Percentiles rank a stretch among this genome's conserved stretches.
These are phyloP conservation scores for Casuarius casuarius DNA, from an alignment of 2,113 vertebrate species.

Conservation along the genomic window DNA sequence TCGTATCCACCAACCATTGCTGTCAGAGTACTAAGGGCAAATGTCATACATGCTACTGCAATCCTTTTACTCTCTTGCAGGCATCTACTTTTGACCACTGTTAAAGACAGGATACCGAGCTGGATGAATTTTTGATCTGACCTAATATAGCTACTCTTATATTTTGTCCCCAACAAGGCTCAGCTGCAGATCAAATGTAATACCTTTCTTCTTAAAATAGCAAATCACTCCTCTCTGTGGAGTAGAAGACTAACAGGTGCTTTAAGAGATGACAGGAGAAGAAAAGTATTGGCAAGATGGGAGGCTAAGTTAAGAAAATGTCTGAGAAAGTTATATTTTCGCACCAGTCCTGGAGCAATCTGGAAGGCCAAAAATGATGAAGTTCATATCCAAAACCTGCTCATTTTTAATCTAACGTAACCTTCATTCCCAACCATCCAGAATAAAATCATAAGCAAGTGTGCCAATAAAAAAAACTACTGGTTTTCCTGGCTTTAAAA, in stretches of 20 bases:
- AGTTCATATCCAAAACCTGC: background rate
- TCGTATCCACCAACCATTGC: background rate
- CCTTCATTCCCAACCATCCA: background rate
- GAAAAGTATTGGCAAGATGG: background rate
- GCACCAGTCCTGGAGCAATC: background rate
- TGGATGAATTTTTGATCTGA: background rate
- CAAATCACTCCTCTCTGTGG: background rate
- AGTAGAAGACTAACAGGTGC: background rate
- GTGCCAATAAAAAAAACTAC: background rate
- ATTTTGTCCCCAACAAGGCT: background rate
- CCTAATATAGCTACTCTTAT: background rate
- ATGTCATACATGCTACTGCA: rapidly evolving
- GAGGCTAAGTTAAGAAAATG: background rate
- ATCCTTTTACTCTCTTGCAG: background rate
- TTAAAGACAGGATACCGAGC: background rate
- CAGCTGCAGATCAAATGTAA: background rate
- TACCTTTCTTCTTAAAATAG: background rate
- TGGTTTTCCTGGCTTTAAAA: background rate
- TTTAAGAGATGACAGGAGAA: background rate
- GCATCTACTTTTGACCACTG: background rate
- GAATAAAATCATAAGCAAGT: background rate
- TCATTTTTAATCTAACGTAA: background rate
- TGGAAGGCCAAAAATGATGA: background rate
- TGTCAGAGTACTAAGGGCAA: background rate
- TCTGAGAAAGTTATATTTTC: background rate